Percentiles rank a stretch among this genome's conserved stretches.
These are phyloP conservation scores for Acrobasis repandana DNA, from an alignment of 2,888 invertebrate species.

Conservation along the genomic window DNA sequence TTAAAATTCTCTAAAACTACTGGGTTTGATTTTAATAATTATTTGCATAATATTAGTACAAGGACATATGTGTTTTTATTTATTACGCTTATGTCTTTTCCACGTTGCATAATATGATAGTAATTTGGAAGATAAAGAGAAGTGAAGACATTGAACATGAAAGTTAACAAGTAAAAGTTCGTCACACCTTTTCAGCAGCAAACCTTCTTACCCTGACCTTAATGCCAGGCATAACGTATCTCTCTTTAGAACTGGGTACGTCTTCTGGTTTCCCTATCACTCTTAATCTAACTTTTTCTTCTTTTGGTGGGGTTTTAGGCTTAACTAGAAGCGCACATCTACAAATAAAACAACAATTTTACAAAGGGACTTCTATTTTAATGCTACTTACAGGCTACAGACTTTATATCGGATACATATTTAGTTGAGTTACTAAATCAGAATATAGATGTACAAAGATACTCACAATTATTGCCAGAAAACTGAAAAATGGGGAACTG, in stretches of 20 bases:
- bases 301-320: conserved; percentile 41
- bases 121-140: too few species aligned
- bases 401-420: too few species aligned
- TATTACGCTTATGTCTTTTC: too few species aligned
- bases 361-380: conserved; percentile 28
- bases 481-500: too few species aligned
- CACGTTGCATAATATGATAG: too few species aligned
- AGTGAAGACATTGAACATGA: not conserved
- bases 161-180: not conserved
- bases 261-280: conserved; percentile 57
- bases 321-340: conserved; percentile 54
- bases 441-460: too few species aligned
- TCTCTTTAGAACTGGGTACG: conserved; percentile 46
- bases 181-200: conserved; percentile 42
- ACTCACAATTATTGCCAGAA: too few species aligned
- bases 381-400: conserved; percentile 42
- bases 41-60: too few species aligned
- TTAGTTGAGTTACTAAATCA: too few species aligned
- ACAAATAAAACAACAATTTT: conserved; percentile 36
- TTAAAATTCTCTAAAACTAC: too few species aligned
- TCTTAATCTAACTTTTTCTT: conserved; percentile 44
- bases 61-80: too few species aligned
- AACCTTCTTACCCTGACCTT: conserved; percentile 64
- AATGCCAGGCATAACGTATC: conserved; percentile 53
- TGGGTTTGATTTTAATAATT: too few species aligned